These are phyloP conservation scores for Micrasema minimum DNA, from an alignment of 1,140 invertebrate genomes.

Conservation along the genomic window DNA sequence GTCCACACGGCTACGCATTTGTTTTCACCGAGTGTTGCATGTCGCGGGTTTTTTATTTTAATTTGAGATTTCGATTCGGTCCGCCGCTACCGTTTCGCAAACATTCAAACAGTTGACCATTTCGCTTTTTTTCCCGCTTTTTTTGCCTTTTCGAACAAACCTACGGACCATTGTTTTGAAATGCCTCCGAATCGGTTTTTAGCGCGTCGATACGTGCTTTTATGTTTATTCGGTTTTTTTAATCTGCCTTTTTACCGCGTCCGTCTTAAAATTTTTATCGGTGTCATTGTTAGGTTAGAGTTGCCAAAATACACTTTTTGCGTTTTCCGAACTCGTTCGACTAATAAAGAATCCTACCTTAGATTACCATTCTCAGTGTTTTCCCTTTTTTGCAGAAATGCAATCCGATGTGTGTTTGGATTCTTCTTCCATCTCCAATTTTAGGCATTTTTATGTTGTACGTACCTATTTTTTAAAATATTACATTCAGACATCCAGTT, in stretches of 20 bases:
- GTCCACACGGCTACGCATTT: conserved; percentile 15
- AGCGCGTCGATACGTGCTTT: conserved; percentile 18
- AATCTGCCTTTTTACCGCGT: background rate
- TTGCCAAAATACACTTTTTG: background rate
- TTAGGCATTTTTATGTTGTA: too few species aligned
- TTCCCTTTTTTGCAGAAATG: background rate
- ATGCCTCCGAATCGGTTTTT: conserved; percentile 25
- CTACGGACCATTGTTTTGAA: conserved; percentile 33
- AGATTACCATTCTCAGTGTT: background rate
- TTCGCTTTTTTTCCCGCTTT: too few species aligned
- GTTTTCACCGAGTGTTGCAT: background rate
- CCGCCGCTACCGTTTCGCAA: conserved; percentile 48
- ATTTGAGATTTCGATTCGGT: conserved; percentile 49
- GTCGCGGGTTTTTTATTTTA: conserved; percentile 47
- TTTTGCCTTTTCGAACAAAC: conserved; percentile 16
- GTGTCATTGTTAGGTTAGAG: background rate
- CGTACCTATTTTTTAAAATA: too few species aligned
- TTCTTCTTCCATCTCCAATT: too few species aligned
- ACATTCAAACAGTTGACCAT: conserved; percentile 27
- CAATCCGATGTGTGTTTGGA: too few species aligned
- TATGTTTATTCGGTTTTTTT: conserved; percentile 26
- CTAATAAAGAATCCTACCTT: background rate
- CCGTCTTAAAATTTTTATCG: conserved; percentile 12
- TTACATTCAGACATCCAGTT: too few species aligned
- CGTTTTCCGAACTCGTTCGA: conserved; percentile 6